Evolutionary conservation across 2,888 invertebrate genomes (phyloP), one percentile per base, ranked within the genome.

Genomic region (Arctia plantaginis): DNA sequence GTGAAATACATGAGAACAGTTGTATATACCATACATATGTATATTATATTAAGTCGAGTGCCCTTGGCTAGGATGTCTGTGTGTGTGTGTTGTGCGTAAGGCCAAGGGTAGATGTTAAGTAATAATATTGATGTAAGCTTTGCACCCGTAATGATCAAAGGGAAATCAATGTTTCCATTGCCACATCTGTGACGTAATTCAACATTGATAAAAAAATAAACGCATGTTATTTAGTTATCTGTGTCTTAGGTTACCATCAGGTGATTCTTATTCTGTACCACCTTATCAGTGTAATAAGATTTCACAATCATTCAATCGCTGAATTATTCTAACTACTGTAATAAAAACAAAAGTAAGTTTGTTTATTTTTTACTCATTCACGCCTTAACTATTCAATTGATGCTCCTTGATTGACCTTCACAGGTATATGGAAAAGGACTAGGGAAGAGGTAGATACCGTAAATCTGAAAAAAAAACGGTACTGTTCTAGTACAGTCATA

Each of bases 41-140:
- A 67, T 66, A 55, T 59, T 66, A 64, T 33, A 33, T 13, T 65
- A 59, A 71, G 74, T 71, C 68, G 69, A 65, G 27, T 75, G 75
- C 69, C 75, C 75, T 75, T 75, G 72, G 65, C 8, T 72, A 66
- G 35, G 33, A 41, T 62, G 62, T 62, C 18, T 62, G 18, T 75
- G 62, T 64, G 59, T 69, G 55, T 39, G 55, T 47, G 68, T 35
- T 18, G 39, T 69, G 73, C 33, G 69, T 69, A 66, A 62, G 66
- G 74, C 73, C 73, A 73, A 73, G 74, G 74, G 74, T 74, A 74
- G 35, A 23, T 70, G 15, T 51, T 68, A 23, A 18, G n/a, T 35
- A 55, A 71, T 66, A 71, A 66, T 41, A 55, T 59, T 55, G 55
- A 71, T 41, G 44, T 70, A 33, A 39, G 3, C n/a, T 69, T 13